Evolutionary conservation across 1,140 invertebrate species (phyloP).

Genomic region (Papilio dardanus): DNA sequence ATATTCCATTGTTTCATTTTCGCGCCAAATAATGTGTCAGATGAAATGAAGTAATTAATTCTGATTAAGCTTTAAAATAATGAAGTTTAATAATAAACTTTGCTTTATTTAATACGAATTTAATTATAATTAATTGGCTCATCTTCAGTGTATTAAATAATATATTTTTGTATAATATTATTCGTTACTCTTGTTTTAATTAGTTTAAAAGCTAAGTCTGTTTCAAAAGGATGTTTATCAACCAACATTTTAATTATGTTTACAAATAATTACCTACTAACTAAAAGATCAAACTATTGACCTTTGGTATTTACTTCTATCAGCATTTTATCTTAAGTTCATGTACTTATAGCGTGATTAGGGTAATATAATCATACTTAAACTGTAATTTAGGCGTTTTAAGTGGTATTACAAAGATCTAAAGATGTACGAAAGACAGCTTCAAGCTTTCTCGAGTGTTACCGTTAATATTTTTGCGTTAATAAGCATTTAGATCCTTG

Average conservation of each 20-base stretch:
- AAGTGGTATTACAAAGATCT: not conserved
- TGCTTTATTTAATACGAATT: not conserved
- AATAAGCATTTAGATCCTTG: not conserved
- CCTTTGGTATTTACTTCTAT: not conserved
- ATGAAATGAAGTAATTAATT: not conserved
- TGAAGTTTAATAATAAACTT: not conserved
- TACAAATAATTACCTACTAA: not conserved
- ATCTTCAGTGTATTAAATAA: too few relatives aligned
- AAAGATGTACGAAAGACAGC: not conserved
- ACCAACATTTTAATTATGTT: not conserved
- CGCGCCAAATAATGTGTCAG: slow-evolving; percentile 2
- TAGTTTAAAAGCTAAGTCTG: too few relatives aligned
- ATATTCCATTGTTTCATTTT: slow-evolving; percentile 1
- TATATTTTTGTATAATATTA: too few relatives aligned
- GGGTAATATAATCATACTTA: not conserved
- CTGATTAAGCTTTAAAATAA: slow-evolving; percentile 5
- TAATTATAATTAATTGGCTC: not conserved
- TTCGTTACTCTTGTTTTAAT: too few relatives aligned
- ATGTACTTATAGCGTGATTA: not conserved
- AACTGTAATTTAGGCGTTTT: not conserved
- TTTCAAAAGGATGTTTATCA: not conserved
- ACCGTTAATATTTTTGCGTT: not conserved
- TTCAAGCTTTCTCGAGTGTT: not conserved
- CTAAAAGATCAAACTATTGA: not conserved
- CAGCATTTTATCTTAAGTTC: not conserved